phyloP scores from a whole-genome alignment of 2,797 vertebrate species.

The Myripristis murdjan region DNA sequence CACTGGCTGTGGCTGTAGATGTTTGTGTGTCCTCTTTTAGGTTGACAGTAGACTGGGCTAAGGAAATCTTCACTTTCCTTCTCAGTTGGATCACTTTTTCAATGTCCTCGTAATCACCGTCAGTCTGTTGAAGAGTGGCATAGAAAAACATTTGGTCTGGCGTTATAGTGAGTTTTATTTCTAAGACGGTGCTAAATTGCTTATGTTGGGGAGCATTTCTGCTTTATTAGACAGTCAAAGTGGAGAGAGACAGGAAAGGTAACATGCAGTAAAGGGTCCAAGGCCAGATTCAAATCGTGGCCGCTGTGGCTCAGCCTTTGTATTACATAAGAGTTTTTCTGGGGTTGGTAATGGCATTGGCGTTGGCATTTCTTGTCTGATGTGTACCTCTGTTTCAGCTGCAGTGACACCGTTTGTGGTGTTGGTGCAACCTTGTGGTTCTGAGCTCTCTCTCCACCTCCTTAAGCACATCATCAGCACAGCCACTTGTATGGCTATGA shows the following conservation, averaged over 20 bases:
- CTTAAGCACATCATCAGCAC: neutral
- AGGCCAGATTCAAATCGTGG: too few species aligned
- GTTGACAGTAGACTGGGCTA: neutral
- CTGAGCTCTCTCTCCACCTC: conserved; percentile 27
- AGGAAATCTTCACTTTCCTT: neutral
- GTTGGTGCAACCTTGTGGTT: conserved; percentile 1
- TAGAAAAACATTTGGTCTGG: neutral
- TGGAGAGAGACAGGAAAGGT: too few species aligned
- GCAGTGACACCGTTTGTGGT: neutral
- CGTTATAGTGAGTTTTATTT: neutral
- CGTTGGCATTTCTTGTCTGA: neutral
- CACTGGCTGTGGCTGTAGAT: neutral
- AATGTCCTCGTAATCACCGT: neutral
- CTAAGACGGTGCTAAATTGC: neutral
- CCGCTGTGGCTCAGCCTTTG: too few species aligned
- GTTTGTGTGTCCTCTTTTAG: conserved; percentile 1
- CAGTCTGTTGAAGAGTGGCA: conserved; percentile 16
- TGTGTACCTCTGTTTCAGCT: conserved; percentile 38
- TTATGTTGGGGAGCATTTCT: neutral
- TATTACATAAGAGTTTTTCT: neutral
- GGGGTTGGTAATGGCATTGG: too few species aligned
- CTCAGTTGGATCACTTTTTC: neutral
- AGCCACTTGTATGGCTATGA: conserved; percentile 19
- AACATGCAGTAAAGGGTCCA: neutral
- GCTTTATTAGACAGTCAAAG: too few species aligned